Evolutionary conservation across 2,797 vertebrate genomes (phyloP), one percentile per base, ranked within the genome.

Genomic region (Clarias platycephalus): DNA sequence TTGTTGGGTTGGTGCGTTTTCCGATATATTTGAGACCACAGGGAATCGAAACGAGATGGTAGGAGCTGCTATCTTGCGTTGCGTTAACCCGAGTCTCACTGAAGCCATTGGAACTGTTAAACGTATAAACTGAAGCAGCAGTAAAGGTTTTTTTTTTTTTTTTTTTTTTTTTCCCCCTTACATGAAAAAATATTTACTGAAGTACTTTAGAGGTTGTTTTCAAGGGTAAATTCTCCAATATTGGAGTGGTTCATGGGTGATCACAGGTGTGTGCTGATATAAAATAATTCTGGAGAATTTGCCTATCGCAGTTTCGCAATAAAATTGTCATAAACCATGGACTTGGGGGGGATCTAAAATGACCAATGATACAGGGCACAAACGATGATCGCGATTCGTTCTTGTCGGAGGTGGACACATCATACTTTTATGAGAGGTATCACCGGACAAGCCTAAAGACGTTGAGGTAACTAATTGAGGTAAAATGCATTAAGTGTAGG

Each of bases 41-140:
- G 76, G 76, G 57, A 78, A 37, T 37, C 1, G 10, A 34, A 75
- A 28, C 20, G 18, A 22, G 72, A 22, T 55, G 0, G 10, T 15
- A 24, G 10, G 31, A n/a, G 34, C 9, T 16, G 58, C 44, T 5
- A 28, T 31, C 64, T 66, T n/a, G 80, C 34, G 40, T 37, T 12
- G 22, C 63, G 49, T 53, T n/a, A 20, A 53, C 71, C 5, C 15
- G 24, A 79, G 58, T 79, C 58, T 79, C 58, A 26, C 62, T 31
- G 40, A 66, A 64, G 77, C 77, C 77, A 80, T 66, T 62, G n/a
- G 40, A 53, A 26, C 18, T 37, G 20, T 58, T 58, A 37, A 26
- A 75, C 26, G 5, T 53, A 20, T 15, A 22, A 0, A 34, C 20
- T 9, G 77, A 79, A 79, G 77, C 77, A 60, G 31, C 34, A 63